Base-by-base conservation (phyloP, 2,113 vertebrate species). In the Trochalopteron elliotii region DNA sequence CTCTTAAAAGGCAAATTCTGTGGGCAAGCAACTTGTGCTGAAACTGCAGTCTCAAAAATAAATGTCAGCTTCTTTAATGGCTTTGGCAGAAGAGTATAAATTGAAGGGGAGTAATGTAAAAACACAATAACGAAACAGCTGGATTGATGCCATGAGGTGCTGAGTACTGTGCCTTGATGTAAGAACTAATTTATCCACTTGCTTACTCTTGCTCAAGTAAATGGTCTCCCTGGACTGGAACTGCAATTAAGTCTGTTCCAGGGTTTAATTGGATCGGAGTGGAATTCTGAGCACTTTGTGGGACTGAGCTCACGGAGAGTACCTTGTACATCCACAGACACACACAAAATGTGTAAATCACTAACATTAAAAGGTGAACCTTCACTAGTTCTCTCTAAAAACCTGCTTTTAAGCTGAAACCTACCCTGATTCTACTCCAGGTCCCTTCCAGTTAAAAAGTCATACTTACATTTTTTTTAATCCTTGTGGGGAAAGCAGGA, bases 181-280 rank as follows among this genome's bases (percentile, higher is more conserved):
- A 85, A 90, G 84, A 91, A 90, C 71, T 74, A 71, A 95, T 95
- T 94, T 96, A 90, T 91, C 84, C 55, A 74, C 68, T 95, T 80
- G 75, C 85, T 94, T 88, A 95, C 69, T 64, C 72, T 80, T 87
- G 75, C 76, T 92, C 71, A 90, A 92, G 72, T 87, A 97, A 96
- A 92, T 61, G 83, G 80, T 89, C 91, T 96, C 93, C 28, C 52
- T 42, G 72, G 91, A 75, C 40, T 94, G 47, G 42, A 92, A 68
- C 39, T 92, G 89, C 94, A 94, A 85, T 95, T 95, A 97, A 91
- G 76, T 70, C 86, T 0, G 0, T 91, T 87, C 69, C 82, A 78
- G 33, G 47, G 57, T 83, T 95, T 93, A 95, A 95, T 64, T 95
- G 91, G 80, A 93, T 87, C 17, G 11, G 65, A 88, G 72, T 18